phyloP scores from a whole-genome alignment of 2,888 invertebrate genomes.

The Dicyrtoma fusca region DNA sequence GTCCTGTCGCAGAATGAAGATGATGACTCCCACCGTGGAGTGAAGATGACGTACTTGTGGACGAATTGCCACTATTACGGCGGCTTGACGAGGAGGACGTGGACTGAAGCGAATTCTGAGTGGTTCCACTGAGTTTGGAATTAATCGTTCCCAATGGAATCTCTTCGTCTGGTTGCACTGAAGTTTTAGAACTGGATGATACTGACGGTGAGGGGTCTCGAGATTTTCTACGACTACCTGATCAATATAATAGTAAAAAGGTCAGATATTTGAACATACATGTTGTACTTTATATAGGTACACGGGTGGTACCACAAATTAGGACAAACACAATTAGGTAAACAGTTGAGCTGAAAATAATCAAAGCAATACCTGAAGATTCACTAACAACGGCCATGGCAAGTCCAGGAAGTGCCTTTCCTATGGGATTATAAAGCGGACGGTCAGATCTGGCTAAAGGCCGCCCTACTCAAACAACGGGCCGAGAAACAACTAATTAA shows the following conservation, averaged over 20 bases:
- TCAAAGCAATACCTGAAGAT: slow-evolving; percentile 14
- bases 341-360: background rate
- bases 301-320: too few relatives aligned
- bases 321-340: too few relatives aligned
- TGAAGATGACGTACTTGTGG: slow-evolving; percentile 7
- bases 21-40: background rate
- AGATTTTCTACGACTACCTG: slow-evolving; percentile 36
- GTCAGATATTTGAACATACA: too few relatives aligned
- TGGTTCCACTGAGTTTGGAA: slow-evolving; percentile 3
- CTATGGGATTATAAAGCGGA: slow-evolving; percentile 48
- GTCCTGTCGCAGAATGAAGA: background rate
- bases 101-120: background rate
- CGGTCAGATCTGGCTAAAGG: slow-evolving; percentile 32
- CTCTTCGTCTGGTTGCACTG: slow-evolving; percentile 44
- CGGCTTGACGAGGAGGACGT: slow-evolving; percentile 14
- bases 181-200: slow-evolving; percentile 5
- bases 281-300: too few relatives aligned
- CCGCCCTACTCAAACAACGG: slow-evolving; percentile 9
- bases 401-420: slow-evolving; percentile 52
- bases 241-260: too few relatives aligned
- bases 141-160: slow-evolving; percentile 51
- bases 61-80: slow-evolving; percentile 22
- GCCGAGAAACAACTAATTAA: slow-evolving; percentile 29
- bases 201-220: slow-evolving; percentile 48
- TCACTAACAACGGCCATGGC: slow-evolving; percentile 50